phyloP scores from a whole-genome alignment of 2,113 vertebrate genomes.

The Stictonetta naevosa region DNA sequence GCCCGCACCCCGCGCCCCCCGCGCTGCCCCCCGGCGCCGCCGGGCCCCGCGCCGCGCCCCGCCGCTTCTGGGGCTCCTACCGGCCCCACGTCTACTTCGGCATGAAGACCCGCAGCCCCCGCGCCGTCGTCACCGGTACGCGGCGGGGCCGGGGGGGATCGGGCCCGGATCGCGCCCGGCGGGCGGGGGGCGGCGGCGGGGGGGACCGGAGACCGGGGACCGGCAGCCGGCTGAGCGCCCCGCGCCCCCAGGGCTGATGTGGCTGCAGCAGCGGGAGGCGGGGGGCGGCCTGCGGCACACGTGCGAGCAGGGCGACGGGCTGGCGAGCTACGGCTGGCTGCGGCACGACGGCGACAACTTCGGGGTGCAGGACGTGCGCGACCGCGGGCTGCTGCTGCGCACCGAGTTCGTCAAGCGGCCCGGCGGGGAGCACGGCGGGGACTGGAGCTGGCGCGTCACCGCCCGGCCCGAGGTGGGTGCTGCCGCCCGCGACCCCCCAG shows the following conservation, averaged over 20 bases:
- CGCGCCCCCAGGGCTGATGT: constrained; percentile 88
- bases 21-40: constrained; percentile 80
- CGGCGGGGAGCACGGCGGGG: constrained; percentile 91
- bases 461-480: constrained; percentile 82
- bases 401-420: constrained; percentile 91
- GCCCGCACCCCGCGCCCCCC: constrained; percentile 80
- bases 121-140: too few species aligned
- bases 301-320: constrained; percentile 87
- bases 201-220: too few species aligned
- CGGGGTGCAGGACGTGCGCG: constrained; percentile 89
- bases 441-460: constrained; percentile 95
- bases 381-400: constrained; percentile 82
- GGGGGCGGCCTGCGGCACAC: constrained; percentile 86
- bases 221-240: too few species aligned
- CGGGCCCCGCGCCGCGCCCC: constrained; percentile 78
- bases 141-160: too few species aligned
- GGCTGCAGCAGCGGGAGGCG: constrained; percentile 85
- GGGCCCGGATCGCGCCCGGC: too few species aligned
- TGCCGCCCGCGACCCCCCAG: too few species aligned
- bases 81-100: constrained; percentile 35
- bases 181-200: too few species aligned
- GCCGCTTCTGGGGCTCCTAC: constrained; percentile 93
- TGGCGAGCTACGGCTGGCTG: constrained; percentile 89
- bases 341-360: constrained; percentile 91
- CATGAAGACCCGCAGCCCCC: too few species aligned